Conservation (phyloP, 2,113 vertebrate genomes). For the Reinhardtius hippoglossoides region DNA sequence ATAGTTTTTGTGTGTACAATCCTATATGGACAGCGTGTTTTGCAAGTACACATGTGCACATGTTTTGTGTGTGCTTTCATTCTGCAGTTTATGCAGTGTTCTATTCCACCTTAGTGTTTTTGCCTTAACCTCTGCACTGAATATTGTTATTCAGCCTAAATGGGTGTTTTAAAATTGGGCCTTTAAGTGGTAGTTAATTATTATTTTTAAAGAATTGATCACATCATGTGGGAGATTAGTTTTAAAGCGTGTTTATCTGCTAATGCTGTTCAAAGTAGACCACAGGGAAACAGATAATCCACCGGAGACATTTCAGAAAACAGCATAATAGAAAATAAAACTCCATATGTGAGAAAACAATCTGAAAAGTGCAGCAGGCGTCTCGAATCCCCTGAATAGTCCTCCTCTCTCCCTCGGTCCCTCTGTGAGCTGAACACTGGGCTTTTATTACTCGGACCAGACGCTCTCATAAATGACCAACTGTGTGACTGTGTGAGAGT, state of each 20-base stretch:
- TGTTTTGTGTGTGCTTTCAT: constrained; percentile 5
- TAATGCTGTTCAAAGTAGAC: constrained; percentile 6
- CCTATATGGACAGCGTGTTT: neutral
- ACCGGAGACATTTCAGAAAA: neutral
- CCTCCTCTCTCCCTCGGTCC: constrained; percentile 49
- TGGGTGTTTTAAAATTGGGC: neutral
- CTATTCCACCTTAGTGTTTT: neutral
- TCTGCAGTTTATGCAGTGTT: neutral
- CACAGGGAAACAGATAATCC: neutral
- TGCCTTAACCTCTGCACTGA: neutral
- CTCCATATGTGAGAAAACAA: constrained; percentile 32
- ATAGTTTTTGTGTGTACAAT: too few relatives aligned
- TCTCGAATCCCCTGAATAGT: constrained; percentile 65
- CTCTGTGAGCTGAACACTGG: constrained; percentile 68
- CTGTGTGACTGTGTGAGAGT: constrained; percentile 64
- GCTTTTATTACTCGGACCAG: constrained; percentile 75
- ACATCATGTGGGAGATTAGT: neutral
- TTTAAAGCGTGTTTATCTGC: neutral
- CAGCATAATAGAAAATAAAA: constrained; percentile 14
- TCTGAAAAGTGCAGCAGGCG: constrained; percentile 38
- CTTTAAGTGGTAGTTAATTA: neutral
- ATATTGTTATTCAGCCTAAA: neutral
- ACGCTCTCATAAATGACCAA: constrained; percentile 70
- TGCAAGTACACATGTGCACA: neutral
- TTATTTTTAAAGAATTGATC: neutral